phyloP scores from a whole-genome alignment of 2,888 invertebrate genomes.

The Pristionchus japonicus region DNA sequence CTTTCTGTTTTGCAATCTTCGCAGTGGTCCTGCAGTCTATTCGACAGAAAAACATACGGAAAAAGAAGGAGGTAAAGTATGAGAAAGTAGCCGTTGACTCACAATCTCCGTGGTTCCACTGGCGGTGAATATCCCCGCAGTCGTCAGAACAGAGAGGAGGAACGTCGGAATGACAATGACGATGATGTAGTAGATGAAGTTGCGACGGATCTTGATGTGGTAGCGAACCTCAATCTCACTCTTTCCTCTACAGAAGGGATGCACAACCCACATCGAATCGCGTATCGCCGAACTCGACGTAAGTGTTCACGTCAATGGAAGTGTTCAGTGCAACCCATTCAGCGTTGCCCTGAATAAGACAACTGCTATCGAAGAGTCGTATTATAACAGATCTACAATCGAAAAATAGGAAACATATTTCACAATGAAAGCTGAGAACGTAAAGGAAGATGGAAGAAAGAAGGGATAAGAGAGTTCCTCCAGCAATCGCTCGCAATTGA shows the following conservation, averaged over 20 bases:
- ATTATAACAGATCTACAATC: too few relatives aligned
- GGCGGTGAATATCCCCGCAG: background rate
- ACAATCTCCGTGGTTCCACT: background rate
- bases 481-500: background rate
- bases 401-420: too few relatives aligned
- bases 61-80: background rate
- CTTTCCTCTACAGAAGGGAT: background rate
- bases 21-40: background rate
- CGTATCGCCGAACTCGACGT: background rate
- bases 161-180: conserved; percentile 6
- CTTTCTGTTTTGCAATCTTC: background rate
- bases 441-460: background rate
- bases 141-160: background rate
- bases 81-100: background rate
- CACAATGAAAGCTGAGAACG: too few relatives aligned
- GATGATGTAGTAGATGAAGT: background rate
- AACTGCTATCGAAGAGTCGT: too few relatives aligned
- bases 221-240: background rate
- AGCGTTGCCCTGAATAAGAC: background rate
- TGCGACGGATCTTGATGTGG: background rate
- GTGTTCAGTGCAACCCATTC: background rate
- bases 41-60: too few relatives aligned
- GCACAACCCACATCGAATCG: background rate
- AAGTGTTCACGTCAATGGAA: background rate
- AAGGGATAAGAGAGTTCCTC: background rate